Percentiles rank a stretch among this genome's conserved stretches.
Conservation (phyloP, 2,113 vertebrate species). For the Syrmaticus mikado region DNA sequence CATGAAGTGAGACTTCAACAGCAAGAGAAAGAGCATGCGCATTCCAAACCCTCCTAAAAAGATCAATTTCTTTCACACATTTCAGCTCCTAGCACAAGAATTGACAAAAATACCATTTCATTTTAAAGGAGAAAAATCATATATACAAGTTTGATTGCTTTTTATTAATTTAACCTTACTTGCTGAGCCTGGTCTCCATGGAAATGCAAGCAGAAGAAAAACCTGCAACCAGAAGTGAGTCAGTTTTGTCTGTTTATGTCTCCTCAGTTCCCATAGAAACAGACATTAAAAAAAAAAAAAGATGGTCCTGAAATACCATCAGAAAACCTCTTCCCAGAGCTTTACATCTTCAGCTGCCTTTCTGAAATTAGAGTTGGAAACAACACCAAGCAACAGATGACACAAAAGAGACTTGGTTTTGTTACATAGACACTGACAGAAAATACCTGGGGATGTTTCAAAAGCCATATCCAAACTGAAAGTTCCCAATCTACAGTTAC, state of each 20-base stretch:
- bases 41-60: neutral
- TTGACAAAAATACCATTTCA: neutral
- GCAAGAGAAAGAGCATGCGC: neutral
- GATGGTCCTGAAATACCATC: conserved; percentile 53
- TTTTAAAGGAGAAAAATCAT: neutral
- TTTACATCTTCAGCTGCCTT: conserved; percentile 25
- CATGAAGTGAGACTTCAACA: neutral
- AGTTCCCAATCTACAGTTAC: neutral
- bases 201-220: conserved; percentile 55
- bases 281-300: conserved; percentile 21
- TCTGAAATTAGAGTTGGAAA: conserved; percentile 36
- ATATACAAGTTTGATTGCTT: neutral
- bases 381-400: conserved; percentile 35
- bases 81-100: neutral
- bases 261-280: conserved; percentile 64
- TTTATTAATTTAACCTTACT: conserved; percentile 38
- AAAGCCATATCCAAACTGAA: neutral
- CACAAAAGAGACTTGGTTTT: conserved; percentile 6
- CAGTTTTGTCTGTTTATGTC: conserved; percentile 65
- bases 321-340: conserved; percentile 5
- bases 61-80: neutral
- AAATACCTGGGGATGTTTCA: neutral
- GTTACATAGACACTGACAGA: conserved; percentile 1
- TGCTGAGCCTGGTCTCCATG: conserved; percentile 46
- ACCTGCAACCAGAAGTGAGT: conserved; percentile 58